Evolutionary conservation across 1,140 invertebrate species (phyloP), one percentile per base, ranked within the genome.

Genomic region (Drosophila melanica): DNA sequence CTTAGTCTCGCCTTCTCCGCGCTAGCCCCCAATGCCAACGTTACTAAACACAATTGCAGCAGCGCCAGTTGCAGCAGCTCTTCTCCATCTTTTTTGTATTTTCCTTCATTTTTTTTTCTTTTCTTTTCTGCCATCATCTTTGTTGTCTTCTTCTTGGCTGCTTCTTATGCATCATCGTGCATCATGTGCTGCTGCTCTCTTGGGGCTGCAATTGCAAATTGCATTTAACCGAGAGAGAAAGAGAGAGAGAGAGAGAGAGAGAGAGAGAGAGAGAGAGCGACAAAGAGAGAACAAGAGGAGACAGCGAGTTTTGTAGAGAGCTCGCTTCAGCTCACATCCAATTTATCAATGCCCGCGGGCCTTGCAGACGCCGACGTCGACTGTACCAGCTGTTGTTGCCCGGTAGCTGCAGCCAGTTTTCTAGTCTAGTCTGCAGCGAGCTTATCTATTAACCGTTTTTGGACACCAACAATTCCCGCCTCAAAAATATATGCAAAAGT

Each of bases 151-250:
- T 41, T 55, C 16, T 39, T 42, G 45, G 41, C 10, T 63, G 48
- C 41, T 53, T 35, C 59, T 42, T 35, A 30, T 57, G 27, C 45
- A 33, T 44, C 48, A 45, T 45, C 23, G 27, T 33, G 55, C 18
- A 27, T 44, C 35, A 53, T 33, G 55, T 55, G 39, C 33, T 63
- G 42, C 63, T 42, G 20, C 37, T 63, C 44, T 69, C 44, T 57
- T 53, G 50, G 30, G 50, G 50, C n/a, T 68, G 63, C 70, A 77
- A 77, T 77, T 77, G 73, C 57, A 59, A 76, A 72, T 72, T 78
- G 67, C 73, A 79, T 78, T 76, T 67, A 75, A 78, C 55, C 55
- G 44, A 45, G 45, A 33, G 23, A 57, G 16, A 58, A 35, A 41
- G 30, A 9, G 12, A 47, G 39, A 64, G 37, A 33, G 48, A 44